Percentiles rank a stretch among this genome's conserved stretches.
Conservation (phyloP, 2,888 invertebrate genomes). For the Napeogenes sylphis region DNA sequence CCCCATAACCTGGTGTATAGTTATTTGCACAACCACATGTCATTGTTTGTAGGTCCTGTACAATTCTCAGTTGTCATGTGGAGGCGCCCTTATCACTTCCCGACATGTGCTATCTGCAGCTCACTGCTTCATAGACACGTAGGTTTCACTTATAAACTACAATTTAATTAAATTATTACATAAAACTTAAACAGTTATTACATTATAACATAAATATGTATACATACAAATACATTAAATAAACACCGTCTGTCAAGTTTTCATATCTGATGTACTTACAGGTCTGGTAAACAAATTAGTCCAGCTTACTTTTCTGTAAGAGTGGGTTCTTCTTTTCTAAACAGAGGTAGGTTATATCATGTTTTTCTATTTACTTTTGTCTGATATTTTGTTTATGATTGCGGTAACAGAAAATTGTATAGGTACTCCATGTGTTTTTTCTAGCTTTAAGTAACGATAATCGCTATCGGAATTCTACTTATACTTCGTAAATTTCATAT, state of each 20-base stretch:
- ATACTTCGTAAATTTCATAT: too few species aligned
- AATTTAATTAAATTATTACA: background rate
- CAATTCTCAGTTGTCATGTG: conserved; percentile 43
- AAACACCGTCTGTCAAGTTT: background rate
- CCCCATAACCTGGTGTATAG: background rate
- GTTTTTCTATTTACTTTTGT: background rate
- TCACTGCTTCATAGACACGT: conserved; percentile 58
- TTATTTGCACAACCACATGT: background rate
- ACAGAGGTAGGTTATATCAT: conserved; percentile 35
- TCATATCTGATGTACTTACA: conserved; percentile 26
- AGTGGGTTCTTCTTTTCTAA: conserved; percentile 41
- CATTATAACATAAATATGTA: background rate
- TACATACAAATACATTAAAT: background rate
- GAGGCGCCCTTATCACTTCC: conserved; percentile 51
- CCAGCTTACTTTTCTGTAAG: conserved; percentile 38
- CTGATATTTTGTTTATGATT: too few species aligned
- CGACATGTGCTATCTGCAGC: conserved; percentile 57
- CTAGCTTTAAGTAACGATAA: too few species aligned
- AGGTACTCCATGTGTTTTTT: too few species aligned
- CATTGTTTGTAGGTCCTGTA: conserved; percentile 42
- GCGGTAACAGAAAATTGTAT: too few species aligned
- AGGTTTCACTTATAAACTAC: conserved; percentile 25
- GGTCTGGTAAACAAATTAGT: conserved; percentile 32
- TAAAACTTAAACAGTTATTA: too few species aligned
- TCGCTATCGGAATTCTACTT: background rate